phyloP scores from a whole-genome alignment of 2,888 invertebrate species.

The Merodon equestris region DNA sequence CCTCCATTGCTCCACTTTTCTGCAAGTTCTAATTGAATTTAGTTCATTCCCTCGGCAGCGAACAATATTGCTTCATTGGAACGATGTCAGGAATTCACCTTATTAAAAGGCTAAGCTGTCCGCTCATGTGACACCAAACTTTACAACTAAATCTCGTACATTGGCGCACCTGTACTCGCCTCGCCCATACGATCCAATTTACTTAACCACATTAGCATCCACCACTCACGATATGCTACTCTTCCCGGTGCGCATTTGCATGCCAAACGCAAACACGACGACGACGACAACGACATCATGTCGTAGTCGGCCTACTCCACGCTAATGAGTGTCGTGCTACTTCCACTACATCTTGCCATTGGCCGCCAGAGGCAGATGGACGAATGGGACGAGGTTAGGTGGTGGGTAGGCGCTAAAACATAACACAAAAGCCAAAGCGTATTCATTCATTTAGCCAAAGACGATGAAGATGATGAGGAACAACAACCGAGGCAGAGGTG shows the following conservation, averaged over 20 bases:
- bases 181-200: conserved; percentile 18
- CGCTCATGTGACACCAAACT: too few relatives aligned
- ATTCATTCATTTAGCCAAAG: conserved; percentile 44
- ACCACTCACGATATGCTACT: conserved; percentile 16
- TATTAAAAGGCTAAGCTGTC: too few relatives aligned
- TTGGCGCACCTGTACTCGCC: neutral
- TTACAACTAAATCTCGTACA: too few relatives aligned
- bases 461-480: conserved; percentile 44
- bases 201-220: conserved; percentile 34
- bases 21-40: too few relatives aligned
- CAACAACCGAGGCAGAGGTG: conserved; percentile 38
- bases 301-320: conserved; percentile 14
- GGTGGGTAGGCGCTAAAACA: conserved; percentile 8
- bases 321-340: conserved; percentile 45
- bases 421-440: conserved; percentile 4
- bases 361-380: conserved; percentile 21
- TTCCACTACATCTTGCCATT: conserved; percentile 11
- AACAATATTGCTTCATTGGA: too few relatives aligned
- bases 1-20: too few relatives aligned
- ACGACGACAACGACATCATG: conserved; percentile 25
- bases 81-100: too few relatives aligned
- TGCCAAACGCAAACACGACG: conserved; percentile 39
- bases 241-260: conserved; percentile 43
- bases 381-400: conserved; percentile 4
- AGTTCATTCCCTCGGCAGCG: too few relatives aligned